Conservation (phyloP, 2,113 vertebrate species). For the Puma concolor region DNA sequence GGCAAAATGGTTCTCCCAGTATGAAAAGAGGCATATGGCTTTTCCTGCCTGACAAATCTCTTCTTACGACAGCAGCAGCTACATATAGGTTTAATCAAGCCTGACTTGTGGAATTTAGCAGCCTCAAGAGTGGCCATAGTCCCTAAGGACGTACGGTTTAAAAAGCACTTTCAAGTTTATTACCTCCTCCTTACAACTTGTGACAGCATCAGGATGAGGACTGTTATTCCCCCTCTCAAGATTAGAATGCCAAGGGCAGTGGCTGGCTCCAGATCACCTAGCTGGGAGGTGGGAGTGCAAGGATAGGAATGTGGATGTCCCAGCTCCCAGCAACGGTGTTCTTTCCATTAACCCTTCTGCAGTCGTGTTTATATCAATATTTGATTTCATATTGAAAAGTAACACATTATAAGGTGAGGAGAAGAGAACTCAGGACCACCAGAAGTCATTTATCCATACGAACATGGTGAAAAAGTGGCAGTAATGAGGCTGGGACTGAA, state of each 20-base stretch:
- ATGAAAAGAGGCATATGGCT: neutral
- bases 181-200: neutral
- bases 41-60: neutral
- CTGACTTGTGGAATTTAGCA: neutral
- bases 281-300: neutral
- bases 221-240: neutral
- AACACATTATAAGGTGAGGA: neutral
- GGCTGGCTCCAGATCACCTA: neutral
- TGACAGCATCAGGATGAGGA: neutral
- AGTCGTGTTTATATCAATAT: neutral
- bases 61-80: neutral
- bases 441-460: neutral
- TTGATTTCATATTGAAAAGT: constrained; percentile 29
- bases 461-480: neutral
- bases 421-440: neutral
- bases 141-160: neutral
- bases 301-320: neutral
- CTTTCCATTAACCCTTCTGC: neutral
- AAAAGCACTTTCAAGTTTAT: constrained; percentile 2
- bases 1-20: neutral
- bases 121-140: neutral
- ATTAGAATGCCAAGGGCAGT: neutral
- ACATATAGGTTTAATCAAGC: neutral
- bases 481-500: neutral
- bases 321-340: neutral